Base-by-base conservation (phyloP, 2,888 invertebrate species). In the Hipparchia semele region DNA sequence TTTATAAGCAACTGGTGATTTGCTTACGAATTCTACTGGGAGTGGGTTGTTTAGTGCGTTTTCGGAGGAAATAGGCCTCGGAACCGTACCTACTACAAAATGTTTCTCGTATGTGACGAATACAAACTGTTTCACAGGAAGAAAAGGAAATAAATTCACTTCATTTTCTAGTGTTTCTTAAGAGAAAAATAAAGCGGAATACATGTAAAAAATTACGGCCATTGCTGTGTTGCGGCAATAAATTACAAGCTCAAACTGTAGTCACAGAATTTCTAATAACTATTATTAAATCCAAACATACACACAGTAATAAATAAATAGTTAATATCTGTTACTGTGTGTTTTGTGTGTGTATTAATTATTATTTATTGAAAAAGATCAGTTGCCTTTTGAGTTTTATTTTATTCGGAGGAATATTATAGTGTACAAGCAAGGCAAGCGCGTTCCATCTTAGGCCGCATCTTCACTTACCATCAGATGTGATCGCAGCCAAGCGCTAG, bases 1-100 rank as follows among this genome's bases (percentile, higher is more conserved):
- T 91, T 91, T 89, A 90, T 88, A 90, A 87, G 86, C 88, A 86
- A 85, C 87, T 86, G 87, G 87, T 89, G 88, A 91, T 89, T 89
- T 89, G 89, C 88, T 83, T 83, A 89, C 88, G 86, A 87, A 88
- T 84, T 83, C 90, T 83, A 83, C 79, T 75, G 87, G 86, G 87
- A 86, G 81, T 79, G 76, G 78, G 85, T 83, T 83, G 83, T 78
- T 77, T 74, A 82, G 84, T 88, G 85, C 86, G 84, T 85, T 87
- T 70, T 49, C 69, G 58, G 61, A 62, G 62, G 71, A 83, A 86
- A 86, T 84, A 83, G 81, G 82, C 82, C 81, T 83, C 68, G 68
- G 61, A 65, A 65, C 60, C 68, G 49, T 61, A 53, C 33, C 9
- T 51, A 23, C 51, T 49, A 49, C 53, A 60, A 69, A 69, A 69